These are phyloP conservation scores for Nyctereutes procyonoides DNA, from an alignment of 2,113 vertebrate genomes.

Conservation along the genomic window DNA sequence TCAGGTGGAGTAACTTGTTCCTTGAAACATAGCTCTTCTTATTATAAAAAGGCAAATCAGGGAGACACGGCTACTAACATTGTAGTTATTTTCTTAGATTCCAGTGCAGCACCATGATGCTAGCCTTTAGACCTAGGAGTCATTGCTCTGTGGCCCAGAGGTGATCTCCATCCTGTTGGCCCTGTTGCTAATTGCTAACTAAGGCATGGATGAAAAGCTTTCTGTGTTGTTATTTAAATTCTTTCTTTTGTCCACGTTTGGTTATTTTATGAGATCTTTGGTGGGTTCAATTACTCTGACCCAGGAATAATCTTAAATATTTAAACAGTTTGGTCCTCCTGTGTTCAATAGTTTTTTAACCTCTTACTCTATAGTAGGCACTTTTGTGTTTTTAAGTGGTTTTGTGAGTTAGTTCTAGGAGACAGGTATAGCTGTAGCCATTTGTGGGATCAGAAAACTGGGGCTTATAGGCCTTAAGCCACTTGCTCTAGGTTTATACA, in stretches of 20 bases:
- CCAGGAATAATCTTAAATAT: background rate
- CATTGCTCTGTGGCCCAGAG: background rate
- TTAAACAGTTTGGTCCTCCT: background rate
- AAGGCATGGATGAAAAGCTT: background rate
- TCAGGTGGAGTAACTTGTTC: background rate
- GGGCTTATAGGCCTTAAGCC: background rate
- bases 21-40: background rate
- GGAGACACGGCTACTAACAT: background rate
- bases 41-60: background rate
- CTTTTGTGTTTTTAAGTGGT: background rate
- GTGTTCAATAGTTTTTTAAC: background rate
- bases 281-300: background rate
- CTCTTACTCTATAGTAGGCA: background rate
- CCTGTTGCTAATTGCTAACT: background rate
- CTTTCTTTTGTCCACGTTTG: background rate
- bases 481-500: background rate
- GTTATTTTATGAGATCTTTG: background rate
- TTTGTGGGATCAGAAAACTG: background rate
- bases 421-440: background rate
- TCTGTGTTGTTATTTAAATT: background rate
- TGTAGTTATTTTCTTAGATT: background rate
- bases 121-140: background rate
- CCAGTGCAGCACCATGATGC: background rate
- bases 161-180: background rate
- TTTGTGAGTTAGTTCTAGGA: background rate